These are phyloP conservation scores for Eidolon helvum DNA, from an alignment of 2,113 vertebrate genomes.

Conservation along the genomic window DNA sequence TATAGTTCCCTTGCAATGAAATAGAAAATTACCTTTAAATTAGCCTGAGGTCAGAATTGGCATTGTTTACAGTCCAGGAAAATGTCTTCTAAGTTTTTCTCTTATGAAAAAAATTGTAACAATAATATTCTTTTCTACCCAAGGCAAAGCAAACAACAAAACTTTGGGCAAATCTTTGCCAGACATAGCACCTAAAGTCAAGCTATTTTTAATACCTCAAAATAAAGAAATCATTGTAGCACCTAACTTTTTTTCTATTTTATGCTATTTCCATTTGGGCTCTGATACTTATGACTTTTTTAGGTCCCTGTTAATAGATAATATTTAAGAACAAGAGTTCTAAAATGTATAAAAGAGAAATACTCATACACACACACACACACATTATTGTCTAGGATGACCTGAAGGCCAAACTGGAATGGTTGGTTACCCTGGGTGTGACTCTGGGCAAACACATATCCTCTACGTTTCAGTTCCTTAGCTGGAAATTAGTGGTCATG, in stretches of 20 bases:
- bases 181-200: neutral
- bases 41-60: conserved; percentile 8
- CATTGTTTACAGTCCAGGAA: neutral
- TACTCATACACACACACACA: neutral
- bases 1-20: neutral
- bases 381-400: neutral
- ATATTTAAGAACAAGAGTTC: neutral
- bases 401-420: neutral
- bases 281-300: neutral
- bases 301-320: neutral
- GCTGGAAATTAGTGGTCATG: neutral
- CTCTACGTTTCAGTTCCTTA: neutral
- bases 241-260: neutral
- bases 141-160: neutral
- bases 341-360: neutral
- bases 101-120: neutral
- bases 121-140: neutral
- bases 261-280: neutral
- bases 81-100: conserved; percentile 3
- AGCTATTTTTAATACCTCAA: neutral
- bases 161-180: neutral
- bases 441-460: neutral
- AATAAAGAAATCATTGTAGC: neutral
- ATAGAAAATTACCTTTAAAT: conserved; percentile 25
- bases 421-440: neutral